Evolutionary conservation across 2,888 invertebrate genomes (phyloP), one percentile per base, ranked within the genome.

Genomic region (Apamea anceps): DNA sequence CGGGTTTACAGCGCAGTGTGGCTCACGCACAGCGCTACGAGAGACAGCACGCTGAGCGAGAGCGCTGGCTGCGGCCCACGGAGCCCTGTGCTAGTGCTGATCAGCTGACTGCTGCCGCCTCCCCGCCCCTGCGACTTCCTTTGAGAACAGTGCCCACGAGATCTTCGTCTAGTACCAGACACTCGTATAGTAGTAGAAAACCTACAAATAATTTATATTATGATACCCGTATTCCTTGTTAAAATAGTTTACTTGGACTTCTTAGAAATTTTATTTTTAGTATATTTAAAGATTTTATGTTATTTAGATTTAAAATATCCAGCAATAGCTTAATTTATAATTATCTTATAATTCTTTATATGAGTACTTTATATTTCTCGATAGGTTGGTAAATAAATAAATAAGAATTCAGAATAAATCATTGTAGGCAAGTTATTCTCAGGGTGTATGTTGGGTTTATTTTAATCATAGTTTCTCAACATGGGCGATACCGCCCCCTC

Each of bases 1-100:
- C 93, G 21, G 93, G 84, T 12, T 85, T 96, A 70, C 96, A 96
- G 86, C 91, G 89, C n/a, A 93, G 92, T 72, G 91, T 96, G 32
- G 93, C 91, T 15, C 84, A 92, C 63, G 95, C 95, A 25, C 95
- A 94, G 80, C 92, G 90, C 25, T 88, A 92, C 28, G 95, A 95
- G 75, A 92, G 92, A 54, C 76, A 82, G 71, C 90, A 94, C 5
- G 83, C 90, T n/a, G 93, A 94, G 66, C 93, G 94, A 18, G 94
- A 95, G 60, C 91, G 89, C 12, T 90, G 93, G 0, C 78, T 96
- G 32, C 92, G 91, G 7, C 92, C 90, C 1, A 74, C 90, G 0
- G 84, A 85, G 63, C 90, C 92, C 0, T 82, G 82, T 72, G 86
- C 87, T 21, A 96, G 96, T 85, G 92, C 83, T 3, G 96, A 96